Base-by-base conservation (phyloP, 2,888 invertebrate genomes). In the Nephrocerus scutellatus region DNA sequence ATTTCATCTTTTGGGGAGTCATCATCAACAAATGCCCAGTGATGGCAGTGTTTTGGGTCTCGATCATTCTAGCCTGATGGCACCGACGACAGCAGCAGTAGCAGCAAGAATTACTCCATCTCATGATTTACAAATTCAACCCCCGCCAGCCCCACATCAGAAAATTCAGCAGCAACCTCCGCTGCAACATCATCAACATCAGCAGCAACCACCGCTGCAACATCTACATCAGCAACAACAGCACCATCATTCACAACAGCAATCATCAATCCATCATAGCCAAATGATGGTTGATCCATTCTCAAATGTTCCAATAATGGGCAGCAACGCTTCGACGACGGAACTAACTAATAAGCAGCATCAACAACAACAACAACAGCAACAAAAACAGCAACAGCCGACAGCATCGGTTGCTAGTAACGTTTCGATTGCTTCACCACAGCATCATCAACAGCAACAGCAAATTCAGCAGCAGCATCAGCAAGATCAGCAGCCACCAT, bases 151-250 rank as follows among this genome's bases (percentile, higher is more conserved):
- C 26, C 48, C 38, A 38, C 47, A 35, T 25, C 52, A 41, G 28
- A 50, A 32, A 32, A 46, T 33, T 18, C 45, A 49, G 32, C 37
- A 51, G 43, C 48, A 50, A 33, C 45, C 47, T 16, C 49, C 47
- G 16, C 34, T 44, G 58, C 50, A 51, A 22, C 43, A 41, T 10
- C 50, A 48, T 32, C 49, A 46, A 29, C 51, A 47, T 30, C 31
- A 43, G 34, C 57, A 58, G 30, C 56, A 53, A 30, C 56, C 70
- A 54, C 68, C 70, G 53, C 63, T 70, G 49, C 67, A 69, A 69
- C 60, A 58, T 65, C 60, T 56, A 45, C 50, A 46, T 30, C 42
- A 53, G 37, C 48, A 42, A 18, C 42, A 49, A 22, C 41, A 25
- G 14, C 25, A 30, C 5, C 29, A 41, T 33, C 47, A 43, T 36